These are phyloP conservation scores for Lasiurus borealis DNA, from an alignment of 2,113 vertebrate genomes.

Conservation along the genomic window DNA sequence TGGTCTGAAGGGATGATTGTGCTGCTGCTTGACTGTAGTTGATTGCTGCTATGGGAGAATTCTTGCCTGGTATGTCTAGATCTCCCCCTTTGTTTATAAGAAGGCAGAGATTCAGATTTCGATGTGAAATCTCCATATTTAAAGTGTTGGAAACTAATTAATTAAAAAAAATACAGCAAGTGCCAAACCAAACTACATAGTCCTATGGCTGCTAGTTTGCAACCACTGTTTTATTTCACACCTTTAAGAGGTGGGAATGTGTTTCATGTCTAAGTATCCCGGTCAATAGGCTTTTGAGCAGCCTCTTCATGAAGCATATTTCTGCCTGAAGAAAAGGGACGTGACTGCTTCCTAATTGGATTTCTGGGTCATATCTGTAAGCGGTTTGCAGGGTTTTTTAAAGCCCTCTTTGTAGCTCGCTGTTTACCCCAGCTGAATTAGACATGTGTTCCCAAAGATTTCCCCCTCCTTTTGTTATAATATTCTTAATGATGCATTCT, in stretches of 20 bases:
- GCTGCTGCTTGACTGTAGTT: neutral
- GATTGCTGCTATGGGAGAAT: neutral
- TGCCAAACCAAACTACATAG: neutral
- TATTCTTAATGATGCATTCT: conserved; percentile 80
- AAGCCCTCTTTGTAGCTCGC: conserved; percentile 71
- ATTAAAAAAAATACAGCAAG: neutral
- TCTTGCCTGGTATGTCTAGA: neutral
- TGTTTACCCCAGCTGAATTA: conserved; percentile 64
- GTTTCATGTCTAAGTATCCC: neutral
- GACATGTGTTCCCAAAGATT: conserved; percentile 58
- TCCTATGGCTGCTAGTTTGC: neutral
- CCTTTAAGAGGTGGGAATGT: neutral
- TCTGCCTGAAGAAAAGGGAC: conserved; percentile 19
- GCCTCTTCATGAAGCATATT: conserved; percentile 22
- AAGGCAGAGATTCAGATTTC: conserved; percentile 48
- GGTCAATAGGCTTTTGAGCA: neutral
- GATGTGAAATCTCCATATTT: conserved; percentile 49
- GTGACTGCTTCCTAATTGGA: conserved; percentile 1
- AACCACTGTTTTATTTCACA: conserved; percentile 27
- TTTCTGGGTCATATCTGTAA: conserved; percentile 60
- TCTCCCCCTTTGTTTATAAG: conserved; percentile 23
- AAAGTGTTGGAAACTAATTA: conserved; percentile 40
- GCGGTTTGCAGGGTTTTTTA: neutral
- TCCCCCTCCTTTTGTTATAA: conserved; percentile 63
- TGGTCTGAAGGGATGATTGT: neutral